Base-by-base conservation (phyloP, 1,140 invertebrate species). In the Druon quercuslanigerum region DNA sequence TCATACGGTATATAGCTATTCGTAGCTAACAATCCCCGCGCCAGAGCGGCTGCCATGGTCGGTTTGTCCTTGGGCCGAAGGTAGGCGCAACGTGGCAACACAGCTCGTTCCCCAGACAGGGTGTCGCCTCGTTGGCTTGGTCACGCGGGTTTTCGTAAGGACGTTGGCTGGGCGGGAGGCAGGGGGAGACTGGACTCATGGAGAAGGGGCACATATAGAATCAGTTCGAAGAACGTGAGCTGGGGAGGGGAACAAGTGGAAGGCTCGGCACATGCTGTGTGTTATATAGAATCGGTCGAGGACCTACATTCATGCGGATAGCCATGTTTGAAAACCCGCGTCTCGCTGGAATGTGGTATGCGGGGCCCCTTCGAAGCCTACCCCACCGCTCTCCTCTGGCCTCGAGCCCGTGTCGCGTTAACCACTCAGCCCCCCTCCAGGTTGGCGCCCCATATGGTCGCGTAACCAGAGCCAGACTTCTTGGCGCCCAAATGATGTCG, bases 121-220 rank as follows among this genome's bases (percentile, higher is more conserved):
- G 95, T 96, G 95, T 96, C 95, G 95, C 95, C 95, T 94, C 89
- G 92, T 91, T 90, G 92, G 92, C 92, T 93, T 93, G 94, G 94
- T 93, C 94, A 92, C 92, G 92, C 94, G 94, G 94, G 94, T 94
- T 94, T 89, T 73, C 74, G 84, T 76, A 72, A 73, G 79, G 75
- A 74, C 82, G 74, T 71, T 75, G 51, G 76, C 70, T 57, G 78
- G 79, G 72, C 78, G 19, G 74, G 72, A 78, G 19, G 74, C 50
- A 74, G 66, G 75, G 72, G 50, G 72, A 51, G 70, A 20, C 60
- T 72, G 72, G 75, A 77, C 74, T 74, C 54, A 75, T 74, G n/a
- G 78, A 77, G 79, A 82, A 77, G 80, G 74, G 74, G 71, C 51
- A 46, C 72, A 51, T 57, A 14, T 57, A 79, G 78, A 80, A 83